Percentiles rank a stretch among this genome's conserved stretches.
These are phyloP conservation scores for Campoletis raptor DNA, from an alignment of 2,888 invertebrate genomes.

Conservation along the genomic window DNA sequence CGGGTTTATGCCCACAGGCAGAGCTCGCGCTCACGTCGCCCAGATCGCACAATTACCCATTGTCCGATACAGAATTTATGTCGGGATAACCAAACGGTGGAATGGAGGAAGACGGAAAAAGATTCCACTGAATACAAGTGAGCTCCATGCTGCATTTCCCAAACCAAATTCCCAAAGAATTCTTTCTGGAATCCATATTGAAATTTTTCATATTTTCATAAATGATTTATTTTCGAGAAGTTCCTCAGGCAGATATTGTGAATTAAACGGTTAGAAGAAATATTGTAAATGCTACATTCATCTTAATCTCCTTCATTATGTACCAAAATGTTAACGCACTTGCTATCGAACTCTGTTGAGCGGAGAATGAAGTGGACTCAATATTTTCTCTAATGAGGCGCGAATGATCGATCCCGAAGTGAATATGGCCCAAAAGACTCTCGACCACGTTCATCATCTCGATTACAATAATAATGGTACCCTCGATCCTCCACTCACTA, in stretches of 20 bases:
- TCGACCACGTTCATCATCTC: conserved; percentile 47
- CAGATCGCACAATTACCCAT: conserved; percentile 84
- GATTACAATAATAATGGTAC: conserved; percentile 51
- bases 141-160: conserved; percentile 32
- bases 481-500: neutral
- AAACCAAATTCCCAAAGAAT: neutral
- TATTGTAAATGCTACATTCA: neutral
- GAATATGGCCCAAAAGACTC: conserved; percentile 39
- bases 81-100: conserved; percentile 80
- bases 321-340: conserved; percentile 1
- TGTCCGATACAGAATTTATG: conserved; percentile 85
- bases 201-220: neutral
- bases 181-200: neutral
- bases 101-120: conserved; percentile 70
- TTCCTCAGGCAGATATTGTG: neutral
- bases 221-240: neutral
- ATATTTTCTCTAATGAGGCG: conserved; percentile 64
- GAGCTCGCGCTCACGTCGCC: conserved; percentile 75
- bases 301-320: neutral
- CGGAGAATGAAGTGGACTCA: neutral
- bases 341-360: neutral
- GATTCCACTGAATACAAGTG: conserved; percentile 76
- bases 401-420: conserved; percentile 45
- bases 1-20: conserved; percentile 70
- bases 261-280: neutral